Evolutionary conservation across 2,888 invertebrate genomes (phyloP), one percentile per base, ranked within the genome.

Genomic region (Epinotia brunnichana): DNA sequence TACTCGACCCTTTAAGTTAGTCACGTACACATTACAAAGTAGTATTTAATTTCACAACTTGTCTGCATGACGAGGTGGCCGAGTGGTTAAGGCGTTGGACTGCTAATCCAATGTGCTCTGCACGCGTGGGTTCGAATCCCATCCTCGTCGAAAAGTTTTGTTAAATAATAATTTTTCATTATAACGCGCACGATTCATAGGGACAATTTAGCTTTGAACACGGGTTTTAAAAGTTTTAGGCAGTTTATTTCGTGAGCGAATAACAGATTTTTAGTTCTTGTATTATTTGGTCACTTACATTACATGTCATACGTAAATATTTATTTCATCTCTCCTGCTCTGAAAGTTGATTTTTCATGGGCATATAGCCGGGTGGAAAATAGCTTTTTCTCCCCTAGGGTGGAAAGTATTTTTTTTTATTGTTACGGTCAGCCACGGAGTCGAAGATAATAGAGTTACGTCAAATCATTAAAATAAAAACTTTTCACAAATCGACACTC

Each of bases 51-150:
- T 72, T 72, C 68, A 17, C 61, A 1, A 0, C 0, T 0, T 3
- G 2, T 15, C 2, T 74, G 88, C 77, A 83, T 78, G 95, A 96
- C 95, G 95, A 96, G 95, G 95, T 96, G 96, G 95, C 96, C 96
- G 96, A 96, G 96, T 95, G 96, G 96, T 96, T 96, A 96, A 96
- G 95, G 95, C 95, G 95, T 95, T 95, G 95, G 95, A 95, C 95
- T 96, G 96, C 96, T 96, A 96, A 96, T 96, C 96, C 95, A 96
- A 95, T 96, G 95, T 95, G 96, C 95, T 96, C 95, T 96, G 95
- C 96, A 95, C 96, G 96, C 96, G 95, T 95, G 95, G 95, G 96
- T 96, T 95, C 95, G 95, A 95, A 95, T 96, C 95, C 95, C 95
- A 95, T 95, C 95, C 95, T 95, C 95, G 95, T 95, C 95, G 95